Evolutionary conservation across 37 sponge, comb jelly and placozoan genomes (phyloP), one percentile per base, ranked within the genome.

Genomic region (Ephydatia muelleri): DNA sequence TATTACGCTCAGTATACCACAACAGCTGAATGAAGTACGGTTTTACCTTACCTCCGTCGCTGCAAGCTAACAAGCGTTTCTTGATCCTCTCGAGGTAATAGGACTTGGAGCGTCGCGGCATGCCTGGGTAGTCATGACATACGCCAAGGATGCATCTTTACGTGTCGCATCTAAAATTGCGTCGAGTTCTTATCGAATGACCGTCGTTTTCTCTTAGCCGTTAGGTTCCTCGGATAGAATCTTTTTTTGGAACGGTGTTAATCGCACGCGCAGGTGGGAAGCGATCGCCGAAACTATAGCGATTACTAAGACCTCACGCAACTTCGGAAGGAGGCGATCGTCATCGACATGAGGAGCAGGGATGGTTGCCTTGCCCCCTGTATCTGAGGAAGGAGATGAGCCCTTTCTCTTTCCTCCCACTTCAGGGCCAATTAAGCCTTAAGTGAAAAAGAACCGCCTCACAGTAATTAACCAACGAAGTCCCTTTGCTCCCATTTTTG

Each of bases 1-100:
- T 88, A 37, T 40, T 73, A 71, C 77, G 76, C 88, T 76, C 83
- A 72, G 75, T 73, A 68, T 94, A 94, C 85, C 91, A 84, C 31
- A 93, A 87, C 34, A 68, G 43, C 94, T 93, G 79, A 23, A n/a
- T 2, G n/a, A n/a, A 43, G 21, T 13, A 79, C 43, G 6, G 6
- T 43, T 9, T 43, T 57, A 8, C 57, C 57, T 57, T 57, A 57
- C 57, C 57, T 57, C 19, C 12, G 19, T 57, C 57, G 57, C 57
- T 57, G 16, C 57, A 57, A 1, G 57, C 57, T 14, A 57, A 57
- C 57, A 57, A 11, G 19, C 16, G 6, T 14, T 57, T 21, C 19
- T 57, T 57, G 16, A 57, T 57, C 57, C 19, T 57, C 57, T 57
- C 57, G 57, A 57, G 57, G 57, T 57, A 57, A 21, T 16, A 57